Evolutionary conservation across 2,888 invertebrate genomes (phyloP), one percentile per base, ranked within the genome.

Genomic region (Coelopa pilipes): DNA sequence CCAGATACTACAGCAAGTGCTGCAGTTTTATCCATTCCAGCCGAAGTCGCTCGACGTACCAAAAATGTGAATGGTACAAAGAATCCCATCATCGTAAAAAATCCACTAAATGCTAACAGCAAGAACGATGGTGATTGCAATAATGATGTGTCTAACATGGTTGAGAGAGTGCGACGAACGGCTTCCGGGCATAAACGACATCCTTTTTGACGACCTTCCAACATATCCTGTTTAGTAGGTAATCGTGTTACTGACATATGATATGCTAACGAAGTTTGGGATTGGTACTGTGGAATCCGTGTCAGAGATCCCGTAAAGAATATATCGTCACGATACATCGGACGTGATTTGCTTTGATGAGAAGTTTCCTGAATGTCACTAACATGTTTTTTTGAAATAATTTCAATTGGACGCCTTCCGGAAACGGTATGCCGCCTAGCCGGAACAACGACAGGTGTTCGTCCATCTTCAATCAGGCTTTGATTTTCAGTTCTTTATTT

Each of bases 41-140:
- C 88, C 2, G 81, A 80, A 0, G 94, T 95, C 0, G 94, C 95
- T 79, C 95, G 90, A 72, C 90, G 89, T 81, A 86, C 84, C 12
- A 96, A 89, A 82, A 93, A 98, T 87, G 94, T 91, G 86, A 94
- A 98, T 0, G 98, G 98, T 11, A 98, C 95, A 85, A 96, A 98
- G 89, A 98, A 97, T 81, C 98, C 98, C 89, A 97, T 92, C 93
- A 98, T 95, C 0, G 98, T 98, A 77, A 98, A 91, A 82, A 96
- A 95, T 45, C 98, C 98, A 78, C 97, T 95, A 46, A 96, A 80
- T 4, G 96, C 94, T 62, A 99, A 90, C 59, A 98, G 89, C 74
- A 97, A 89, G 86, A 99, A 99, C 0, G 96, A 93, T 0, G 94
- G 94, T 49, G 96, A 96, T 84, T 91, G 92, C 73, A 99, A 90